Conservation (phyloP, 1,140 invertebrate genomes). For the Drosophila athabasca region DNA sequence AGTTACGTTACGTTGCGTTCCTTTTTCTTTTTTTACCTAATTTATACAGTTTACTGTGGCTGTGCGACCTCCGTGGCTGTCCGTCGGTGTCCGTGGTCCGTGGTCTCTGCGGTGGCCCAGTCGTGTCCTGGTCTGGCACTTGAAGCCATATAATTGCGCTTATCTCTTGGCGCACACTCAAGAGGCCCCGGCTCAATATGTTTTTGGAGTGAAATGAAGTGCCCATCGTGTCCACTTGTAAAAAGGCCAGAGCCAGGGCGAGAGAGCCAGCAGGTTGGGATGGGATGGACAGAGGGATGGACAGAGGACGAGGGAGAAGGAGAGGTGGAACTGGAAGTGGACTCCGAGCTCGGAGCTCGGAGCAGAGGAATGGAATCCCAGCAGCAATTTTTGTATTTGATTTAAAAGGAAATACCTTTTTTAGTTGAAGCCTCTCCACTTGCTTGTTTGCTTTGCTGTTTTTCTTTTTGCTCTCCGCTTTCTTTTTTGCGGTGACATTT, state of each 20-base stretch:
- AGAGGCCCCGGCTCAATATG: conserved; percentile 76
- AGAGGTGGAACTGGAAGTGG: conserved; percentile 2
- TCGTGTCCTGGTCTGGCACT: conserved; percentile 44
- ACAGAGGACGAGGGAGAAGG: conserved; percentile 11
- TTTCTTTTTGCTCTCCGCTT: conserved; percentile 20
- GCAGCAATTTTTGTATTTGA: conserved; percentile 69
- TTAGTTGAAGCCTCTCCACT: conserved; percentile 42
- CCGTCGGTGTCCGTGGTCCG: neutral
- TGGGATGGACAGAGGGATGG: conserved; percentile 8
- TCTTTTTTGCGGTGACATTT: conserved; percentile 64
- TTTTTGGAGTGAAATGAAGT: conserved; percentile 76
- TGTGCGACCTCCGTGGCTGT: neutral
- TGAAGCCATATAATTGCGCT: conserved; percentile 79
- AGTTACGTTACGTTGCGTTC: conserved; percentile 46
- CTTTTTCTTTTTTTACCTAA: conserved; percentile 60
- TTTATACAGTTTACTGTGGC: conserved; percentile 56
- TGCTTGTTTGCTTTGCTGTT: conserved; percentile 46
- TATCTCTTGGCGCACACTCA: conserved; percentile 80
- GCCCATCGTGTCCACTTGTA: conserved; percentile 57
- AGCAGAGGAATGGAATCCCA: conserved; percentile 45
- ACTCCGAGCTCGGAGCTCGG: conserved; percentile 1
- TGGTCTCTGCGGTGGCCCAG: conserved; percentile 24
- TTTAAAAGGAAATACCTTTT: conserved; percentile 78
- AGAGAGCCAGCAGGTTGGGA: conserved; percentile 31
- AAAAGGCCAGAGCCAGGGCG: conserved; percentile 3